Evolutionary conservation across 92 coral and sea anemone species (phyloP).

Genomic region (Phenganax subtilis): DNA sequence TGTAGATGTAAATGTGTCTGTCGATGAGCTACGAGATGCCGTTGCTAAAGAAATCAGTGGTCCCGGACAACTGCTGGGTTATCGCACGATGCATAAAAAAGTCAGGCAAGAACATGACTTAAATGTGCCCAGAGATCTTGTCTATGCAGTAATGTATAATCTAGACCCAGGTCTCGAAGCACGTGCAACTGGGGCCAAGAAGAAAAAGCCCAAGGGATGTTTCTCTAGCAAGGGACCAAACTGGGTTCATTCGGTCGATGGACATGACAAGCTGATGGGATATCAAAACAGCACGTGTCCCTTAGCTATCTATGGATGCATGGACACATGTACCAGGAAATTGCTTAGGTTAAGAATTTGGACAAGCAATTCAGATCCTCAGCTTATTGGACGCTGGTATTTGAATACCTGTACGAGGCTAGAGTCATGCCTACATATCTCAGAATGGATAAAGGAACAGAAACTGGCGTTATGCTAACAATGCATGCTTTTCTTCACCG

Average conservation of each 20-base stretch:
- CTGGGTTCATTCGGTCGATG: slow-evolving; percentile 25
- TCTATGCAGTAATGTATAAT: background rate
- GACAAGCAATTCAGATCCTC: too few relatives aligned
- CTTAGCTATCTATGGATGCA: slow-evolving; percentile 1
- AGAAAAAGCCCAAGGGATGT: background rate
- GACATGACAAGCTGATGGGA: background rate
- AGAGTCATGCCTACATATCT: too few relatives aligned
- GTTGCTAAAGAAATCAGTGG: background rate
- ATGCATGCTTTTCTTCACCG: too few relatives aligned
- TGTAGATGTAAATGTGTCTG: slow-evolving; percentile 43
- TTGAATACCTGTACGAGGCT: too few relatives aligned
- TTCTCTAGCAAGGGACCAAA: background rate
- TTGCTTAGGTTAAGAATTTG: background rate
- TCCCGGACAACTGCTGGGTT: slow-evolving; percentile 1
- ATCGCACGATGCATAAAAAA: slow-evolving; percentile 11
- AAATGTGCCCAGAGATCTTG: background rate
- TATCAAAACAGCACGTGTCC: background rate
- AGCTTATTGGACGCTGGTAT: too few relatives aligned
- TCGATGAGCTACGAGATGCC: slow-evolving; percentile 46
- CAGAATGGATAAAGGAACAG: too few relatives aligned
- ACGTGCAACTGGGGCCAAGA: background rate
- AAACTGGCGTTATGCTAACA: too few relatives aligned
- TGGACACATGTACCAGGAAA: background rate
- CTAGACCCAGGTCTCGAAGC: slow-evolving; percentile 8
- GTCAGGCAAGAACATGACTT: background rate